Evolutionary conservation across 1,140 invertebrate genomes (phyloP).

Genomic region (Augochlora pura): DNA sequence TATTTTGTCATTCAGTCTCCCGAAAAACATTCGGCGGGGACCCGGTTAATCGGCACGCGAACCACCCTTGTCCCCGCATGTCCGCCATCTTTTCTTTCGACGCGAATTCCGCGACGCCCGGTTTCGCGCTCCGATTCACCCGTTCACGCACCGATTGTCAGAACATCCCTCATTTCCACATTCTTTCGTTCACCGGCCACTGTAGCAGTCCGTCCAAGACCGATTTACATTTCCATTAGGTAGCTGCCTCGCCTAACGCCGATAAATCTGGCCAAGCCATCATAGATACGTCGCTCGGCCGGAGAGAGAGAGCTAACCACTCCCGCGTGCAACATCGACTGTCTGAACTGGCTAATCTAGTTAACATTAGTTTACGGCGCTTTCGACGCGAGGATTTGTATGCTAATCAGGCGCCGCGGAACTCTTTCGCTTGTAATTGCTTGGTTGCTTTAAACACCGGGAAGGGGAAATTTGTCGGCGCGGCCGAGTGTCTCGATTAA

Average conservation of each 20-base stretch:
- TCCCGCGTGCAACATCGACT: neutral
- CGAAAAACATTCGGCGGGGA: slow-evolving; percentile 45
- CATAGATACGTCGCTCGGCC: neutral
- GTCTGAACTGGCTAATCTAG: slow-evolving; percentile 13
- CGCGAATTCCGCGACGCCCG: slow-evolving; percentile 19
- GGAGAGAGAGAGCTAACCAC: neutral
- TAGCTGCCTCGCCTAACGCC: slow-evolving; percentile 32
- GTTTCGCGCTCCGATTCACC: slow-evolving; percentile 38
- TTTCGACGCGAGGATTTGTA: slow-evolving; percentile 10
- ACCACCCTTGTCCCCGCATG: slow-evolving; percentile 2
- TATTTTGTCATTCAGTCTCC: slow-evolving; percentile 50
- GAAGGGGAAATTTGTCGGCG: neutral
- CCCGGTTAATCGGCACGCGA: slow-evolving; percentile 53
- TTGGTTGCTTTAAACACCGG: neutral
- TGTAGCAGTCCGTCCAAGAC: slow-evolving; percentile 64
- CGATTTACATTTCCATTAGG: slow-evolving; percentile 72
- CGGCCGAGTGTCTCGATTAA: neutral
- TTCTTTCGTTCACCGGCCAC: slow-evolving; percentile 54
- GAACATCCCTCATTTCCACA: slow-evolving; percentile 42
- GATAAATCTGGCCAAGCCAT: slow-evolving; percentile 52
- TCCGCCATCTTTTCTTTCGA: too few relatives aligned
- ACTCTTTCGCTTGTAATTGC: neutral
- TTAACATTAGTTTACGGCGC: slow-evolving; percentile 16
- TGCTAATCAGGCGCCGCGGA: neutral
- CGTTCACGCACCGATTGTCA: slow-evolving; percentile 26